These are phyloP conservation scores for Ornithorhynchus anatinus DNA, from an alignment of 2,113 vertebrate species.

Conservation along the genomic window DNA sequence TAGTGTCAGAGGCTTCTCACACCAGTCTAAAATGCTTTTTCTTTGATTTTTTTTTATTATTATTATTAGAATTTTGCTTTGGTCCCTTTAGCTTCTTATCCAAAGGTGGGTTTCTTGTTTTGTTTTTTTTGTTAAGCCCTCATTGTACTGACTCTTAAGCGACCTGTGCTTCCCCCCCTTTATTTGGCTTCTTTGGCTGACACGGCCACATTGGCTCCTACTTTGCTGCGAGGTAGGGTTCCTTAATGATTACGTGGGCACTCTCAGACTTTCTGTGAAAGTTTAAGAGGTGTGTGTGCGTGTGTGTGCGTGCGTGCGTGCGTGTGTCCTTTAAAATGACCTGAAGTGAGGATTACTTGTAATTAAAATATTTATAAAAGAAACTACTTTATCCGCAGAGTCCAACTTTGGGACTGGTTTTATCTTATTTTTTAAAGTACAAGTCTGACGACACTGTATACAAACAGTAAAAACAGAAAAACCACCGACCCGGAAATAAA, in stretches of 20 bases:
- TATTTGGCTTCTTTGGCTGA: conserved; percentile 49
- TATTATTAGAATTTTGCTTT: conserved; percentile 53
- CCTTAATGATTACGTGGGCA: conserved; percentile 75
- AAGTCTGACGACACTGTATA: conserved; percentile 66
- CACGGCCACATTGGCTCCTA: conserved; percentile 53
- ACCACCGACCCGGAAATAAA: conserved; percentile 15
- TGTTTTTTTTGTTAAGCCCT: conserved; percentile 30
- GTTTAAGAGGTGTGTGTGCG: conserved; percentile 71
- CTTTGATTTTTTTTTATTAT: conserved; percentile 15
- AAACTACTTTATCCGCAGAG: conserved; percentile 72
- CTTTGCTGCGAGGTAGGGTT: conserved; percentile 74
- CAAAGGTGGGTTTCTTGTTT: no score
- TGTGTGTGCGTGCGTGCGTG: neutral
- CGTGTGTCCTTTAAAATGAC: conserved; percentile 48
- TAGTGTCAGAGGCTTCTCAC: conserved; percentile 16
- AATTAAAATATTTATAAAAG: conserved; percentile 79
- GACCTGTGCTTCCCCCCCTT: conserved; percentile 40
- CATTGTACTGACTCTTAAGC: conserved; percentile 57
- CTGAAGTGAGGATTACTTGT: conserved; percentile 71
- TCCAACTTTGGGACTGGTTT: conserved; percentile 59
- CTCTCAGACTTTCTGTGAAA: conserved; percentile 95
- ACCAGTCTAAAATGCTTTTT: conserved; percentile 13
- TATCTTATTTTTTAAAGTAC: conserved; percentile 68
- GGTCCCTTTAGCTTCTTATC: conserved; percentile 49
- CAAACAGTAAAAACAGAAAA: conserved; percentile 33